Base-by-base conservation (phyloP, 2,888 invertebrate species). In the Tetanocera ferruginea region DNA sequence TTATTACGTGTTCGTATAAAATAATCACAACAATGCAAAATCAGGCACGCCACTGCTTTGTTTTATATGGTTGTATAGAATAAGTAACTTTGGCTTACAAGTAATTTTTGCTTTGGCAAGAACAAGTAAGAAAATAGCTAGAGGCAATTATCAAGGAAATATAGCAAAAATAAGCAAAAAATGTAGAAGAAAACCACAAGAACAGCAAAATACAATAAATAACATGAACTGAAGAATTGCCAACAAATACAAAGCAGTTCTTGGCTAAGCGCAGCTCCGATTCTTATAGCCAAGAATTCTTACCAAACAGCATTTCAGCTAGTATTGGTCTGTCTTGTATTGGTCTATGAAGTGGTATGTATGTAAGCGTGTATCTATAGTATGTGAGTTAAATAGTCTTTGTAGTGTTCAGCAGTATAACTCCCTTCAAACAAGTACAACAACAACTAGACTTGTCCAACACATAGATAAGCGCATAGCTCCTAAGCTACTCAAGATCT, bases 401-500 rank as follows among this genome's bases (percentile, higher is more conserved):
- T n/a, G n/a, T n/a, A 2, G 2, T 55, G 19, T 55, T 19, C 5
- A 55, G 6, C n/a, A 23, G 2, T 5, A 23, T 23, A 28, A 11
- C 28, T 60, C 60, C 43, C 43, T 43, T 43, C 43, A 43, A 37
- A 28, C 28, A 60, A 60, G 14, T n/a, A 5, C 23, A 60, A 60
- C 25, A 60, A 25, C 60, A 60, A 28, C 60, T 25, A 60, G 55
- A 23, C 25, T 28, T 28, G 11, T 23, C 8, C 60, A 11, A 25
- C 28, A 60, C 23, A 28, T 14, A 60, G 28, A 60, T 60, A 23
- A 1, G 23, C 11, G 8, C 28, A 28, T 28, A 60, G 60, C 25
- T n/a, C 23, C 43, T 43, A 23, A 17, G 81, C 79, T 78, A 80
- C 80, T 77, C 83, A 85, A 88, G 88, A 88, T 88, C 88, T 88